These are phyloP conservation scores for Siniperca chuatsi DNA, from an alignment of 2,113 vertebrate species.

Conservation along the genomic window DNA sequence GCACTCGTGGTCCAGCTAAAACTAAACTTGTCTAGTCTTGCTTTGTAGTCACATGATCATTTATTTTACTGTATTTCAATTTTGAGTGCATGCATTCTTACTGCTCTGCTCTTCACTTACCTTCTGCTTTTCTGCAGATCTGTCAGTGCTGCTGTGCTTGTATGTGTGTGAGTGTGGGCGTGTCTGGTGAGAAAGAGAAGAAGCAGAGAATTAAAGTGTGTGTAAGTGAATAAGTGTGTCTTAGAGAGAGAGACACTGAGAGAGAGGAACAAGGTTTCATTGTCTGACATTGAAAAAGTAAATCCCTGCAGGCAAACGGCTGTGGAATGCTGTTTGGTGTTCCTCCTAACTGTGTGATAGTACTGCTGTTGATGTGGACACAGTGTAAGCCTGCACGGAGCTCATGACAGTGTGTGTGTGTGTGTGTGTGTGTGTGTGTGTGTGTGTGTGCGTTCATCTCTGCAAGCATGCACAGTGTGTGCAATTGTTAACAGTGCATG, in stretches of 20 bases:
- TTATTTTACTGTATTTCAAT: background rate
- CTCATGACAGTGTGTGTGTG: background rate
- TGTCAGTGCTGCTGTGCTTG: background rate
- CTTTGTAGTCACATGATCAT: background rate
- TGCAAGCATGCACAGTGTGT: background rate
- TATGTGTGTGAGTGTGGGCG: background rate
- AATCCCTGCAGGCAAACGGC: slow-evolving; percentile 57
- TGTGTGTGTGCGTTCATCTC: background rate
- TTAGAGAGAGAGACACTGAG: background rate
- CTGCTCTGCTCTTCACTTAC: background rate
- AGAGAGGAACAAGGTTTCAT: slow-evolving; percentile 64
- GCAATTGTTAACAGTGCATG: background rate
- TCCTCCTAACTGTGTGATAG: slow-evolving; percentile 27
- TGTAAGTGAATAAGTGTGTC: background rate
- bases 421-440: background rate
- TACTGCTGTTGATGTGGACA: slow-evolving; percentile 21
- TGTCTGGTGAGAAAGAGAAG: slow-evolving; percentile 13
- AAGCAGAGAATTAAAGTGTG: background rate
- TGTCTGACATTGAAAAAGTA: slow-evolving; percentile 60
- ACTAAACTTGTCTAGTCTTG: slow-evolving; percentile 4
- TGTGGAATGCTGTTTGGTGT: slow-evolving; percentile 70
- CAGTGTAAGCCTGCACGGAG: background rate
- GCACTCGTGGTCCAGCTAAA: background rate
- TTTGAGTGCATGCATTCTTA: background rate
- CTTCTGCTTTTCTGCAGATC: background rate